Base-by-base conservation (phyloP, 1,140 invertebrate genomes). In the Drosophila repletoides region DNA sequence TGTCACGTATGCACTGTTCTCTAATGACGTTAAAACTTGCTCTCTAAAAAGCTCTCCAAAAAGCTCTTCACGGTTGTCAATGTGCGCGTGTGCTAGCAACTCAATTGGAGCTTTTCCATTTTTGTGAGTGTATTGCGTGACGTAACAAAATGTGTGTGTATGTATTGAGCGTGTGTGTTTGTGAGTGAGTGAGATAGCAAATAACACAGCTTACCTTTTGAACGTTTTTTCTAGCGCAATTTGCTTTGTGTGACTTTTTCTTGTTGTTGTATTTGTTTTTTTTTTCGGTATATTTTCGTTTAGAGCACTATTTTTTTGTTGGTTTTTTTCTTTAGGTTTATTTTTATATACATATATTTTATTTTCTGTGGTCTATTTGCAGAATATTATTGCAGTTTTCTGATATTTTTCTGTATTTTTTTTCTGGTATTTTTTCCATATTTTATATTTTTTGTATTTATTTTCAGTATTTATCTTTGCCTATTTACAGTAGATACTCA, bases 401-500 rank as follows among this genome's bases (percentile, higher is more conserved):
- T 28, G 43, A 21, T 55, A 36, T 46, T 45, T 43, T 38, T 48
- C 17, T 38, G 31, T 26, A 34, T 41, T 52, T 48, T 53, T 72
- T 40, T 41, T 40, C 22, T 43, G 26, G 19, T 55, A 38, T 48
- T 66, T 64, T 53, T 58, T 49, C 12, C 2, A 6, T 34, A 14
- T 43, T 59, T 72, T 29, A 21, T 33, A 29, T 59, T 48, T 49
- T 41, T 22, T 46, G 48, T 58, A 33, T 71, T 31, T 61, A 26
- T 41, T 31, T 29, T 60, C 9, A 46, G 56, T 64, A 46, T 65
- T 79, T 59, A n/a, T 70, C 38, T 76, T 74, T 71, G 60, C 61
- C 66, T 80, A 87, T 88, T 77, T 90, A 90, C 72, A 90, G 89
- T 68, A 90, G 87, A 89, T 90, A 90, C 72, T 90, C 89, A 70